Evolutionary conservation across 2,797 vertebrate species (phyloP), one percentile per base, ranked within the genome.

Genomic region (Acanthurus leucopareius): DNA sequence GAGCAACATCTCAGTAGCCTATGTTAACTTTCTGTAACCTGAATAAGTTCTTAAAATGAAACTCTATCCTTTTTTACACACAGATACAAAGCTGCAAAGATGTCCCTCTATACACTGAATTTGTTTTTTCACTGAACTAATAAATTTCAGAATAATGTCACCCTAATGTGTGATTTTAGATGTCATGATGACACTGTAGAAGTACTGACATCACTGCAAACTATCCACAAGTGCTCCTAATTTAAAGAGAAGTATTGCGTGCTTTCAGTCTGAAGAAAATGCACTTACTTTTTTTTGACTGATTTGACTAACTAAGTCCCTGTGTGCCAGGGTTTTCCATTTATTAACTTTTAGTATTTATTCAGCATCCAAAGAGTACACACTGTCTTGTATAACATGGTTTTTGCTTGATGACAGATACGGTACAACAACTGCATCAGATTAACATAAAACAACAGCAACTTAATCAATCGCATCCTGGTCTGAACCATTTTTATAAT

Each of bases 401-500:
- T 35, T 38, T 25, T 16, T 49, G 38, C 44, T 51, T 52, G 14
- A 59, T 66, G 5, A 32, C 53, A 40, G 5, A 52, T 4, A 16
- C 8, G 19, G 4, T 3, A 7, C 38, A 40, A 32, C 5, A 42
- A 28, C 14, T 59, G 19, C 32, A 67, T 32, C 16, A 66, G 14
- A 57, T 38, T 40, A n/a, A 10, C 44, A n/a, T 15, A 28, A 53
- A 57, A 73, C 3, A 58, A 19, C 1, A 28, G 19, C 5, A 38
- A 45, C 17, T 20, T 47, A 8, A 54, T 44, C 10, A 52, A 69
- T 47, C 13, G 10, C 6, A 38, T 42, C 16, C 52, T 42, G 57
- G 35, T 67, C 35, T 44, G 20, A 72, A 68, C 68, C 53, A 52
- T 19, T 8, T 3, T 53, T 16, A 16, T 48, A n/a, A 15, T 64